Percentiles rank a stretch among this genome's conserved stretches.
phyloP scores from a whole-genome alignment of 2,888 invertebrate species.

The Dynastes tityus region DNA sequence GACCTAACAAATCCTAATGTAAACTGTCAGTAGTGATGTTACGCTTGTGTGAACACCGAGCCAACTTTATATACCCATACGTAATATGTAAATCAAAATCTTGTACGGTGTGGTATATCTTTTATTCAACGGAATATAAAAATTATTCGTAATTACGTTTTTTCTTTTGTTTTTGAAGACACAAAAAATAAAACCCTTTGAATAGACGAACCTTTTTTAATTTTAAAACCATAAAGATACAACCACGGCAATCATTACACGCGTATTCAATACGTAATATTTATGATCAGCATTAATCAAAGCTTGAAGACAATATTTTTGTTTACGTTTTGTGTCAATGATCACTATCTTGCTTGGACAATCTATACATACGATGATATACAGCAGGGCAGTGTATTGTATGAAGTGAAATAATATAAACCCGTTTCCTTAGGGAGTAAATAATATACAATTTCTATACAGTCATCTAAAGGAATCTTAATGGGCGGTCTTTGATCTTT shows the following conservation, averaged over 20 bases:
- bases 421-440: not conserved
- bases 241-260: constrained; percentile 15
- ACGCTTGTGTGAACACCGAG: constrained; percentile 53
- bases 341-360: constrained; percentile 1
- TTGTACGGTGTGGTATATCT: no score
- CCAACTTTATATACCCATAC: constrained; percentile 31
- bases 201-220: constrained; percentile 10
- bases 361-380: constrained; percentile 2
- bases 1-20: constrained; percentile 59
- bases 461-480: no score
- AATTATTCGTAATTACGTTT: no score
- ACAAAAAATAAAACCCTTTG: not conserved
- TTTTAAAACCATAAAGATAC: constrained; percentile 4
- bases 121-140: no score
- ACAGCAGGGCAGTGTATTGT: not conserved
- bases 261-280: not conserved
- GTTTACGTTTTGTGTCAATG: constrained; percentile 12
- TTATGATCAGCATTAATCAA: constrained; percentile 19
- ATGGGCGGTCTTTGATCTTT: not conserved
- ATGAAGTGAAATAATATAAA: not conserved
- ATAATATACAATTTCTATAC: not conserved
- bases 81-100: constrained; percentile 39
- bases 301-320: constrained; percentile 24
- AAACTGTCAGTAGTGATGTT: constrained; percentile 56
- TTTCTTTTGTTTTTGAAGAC: no score